A percentile compares a stretch with the other conserved stretches of the same genome.
Conservation (phyloP, 2,888 invertebrate species). For the Sceliomorpha sp. region DNA sequence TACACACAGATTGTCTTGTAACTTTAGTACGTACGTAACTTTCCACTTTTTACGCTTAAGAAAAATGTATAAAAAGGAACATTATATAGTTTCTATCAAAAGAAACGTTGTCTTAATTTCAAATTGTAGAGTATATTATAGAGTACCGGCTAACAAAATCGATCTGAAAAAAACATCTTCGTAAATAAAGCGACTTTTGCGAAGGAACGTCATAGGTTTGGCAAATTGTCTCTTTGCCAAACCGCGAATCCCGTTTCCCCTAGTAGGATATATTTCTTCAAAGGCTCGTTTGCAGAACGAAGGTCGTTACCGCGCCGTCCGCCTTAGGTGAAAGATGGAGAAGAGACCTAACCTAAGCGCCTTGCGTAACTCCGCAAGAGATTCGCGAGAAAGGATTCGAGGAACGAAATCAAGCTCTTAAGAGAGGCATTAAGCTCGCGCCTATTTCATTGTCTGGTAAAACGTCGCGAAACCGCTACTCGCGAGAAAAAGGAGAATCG, state of each 20-base stretch:
- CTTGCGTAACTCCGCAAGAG: constrained; percentile 5
- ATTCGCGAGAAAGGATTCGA: constrained; percentile 10
- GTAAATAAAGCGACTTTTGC: neutral
- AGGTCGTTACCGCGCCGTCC: constrained; percentile 14
- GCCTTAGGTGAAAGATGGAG: neutral
- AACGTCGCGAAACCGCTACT: constrained; percentile 8
- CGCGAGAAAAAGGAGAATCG: neutral
- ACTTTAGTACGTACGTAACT: too few relatives aligned
- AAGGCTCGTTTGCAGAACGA: constrained; percentile 11
- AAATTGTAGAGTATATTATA: too few relatives aligned
- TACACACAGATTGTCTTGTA: too few relatives aligned
- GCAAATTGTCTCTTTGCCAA: constrained; percentile 11
- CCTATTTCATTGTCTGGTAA: constrained; percentile 13
- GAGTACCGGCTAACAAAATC: too few relatives aligned
- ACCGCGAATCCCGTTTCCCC: constrained; percentile 6
- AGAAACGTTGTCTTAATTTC: too few relatives aligned
- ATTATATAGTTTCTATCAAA: too few relatives aligned
- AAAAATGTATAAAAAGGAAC: neutral
- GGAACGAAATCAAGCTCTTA: constrained; percentile 6
- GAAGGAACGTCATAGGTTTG: neutral
- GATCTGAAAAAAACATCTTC: too few relatives aligned
- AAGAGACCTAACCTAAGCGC: constrained; percentile 4
- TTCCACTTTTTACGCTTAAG: neutral
- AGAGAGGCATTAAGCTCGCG: constrained; percentile 11
- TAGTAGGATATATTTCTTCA: neutral